Conservation (phyloP, 2,888 invertebrate species). For the Melanophora roralis region DNA sequence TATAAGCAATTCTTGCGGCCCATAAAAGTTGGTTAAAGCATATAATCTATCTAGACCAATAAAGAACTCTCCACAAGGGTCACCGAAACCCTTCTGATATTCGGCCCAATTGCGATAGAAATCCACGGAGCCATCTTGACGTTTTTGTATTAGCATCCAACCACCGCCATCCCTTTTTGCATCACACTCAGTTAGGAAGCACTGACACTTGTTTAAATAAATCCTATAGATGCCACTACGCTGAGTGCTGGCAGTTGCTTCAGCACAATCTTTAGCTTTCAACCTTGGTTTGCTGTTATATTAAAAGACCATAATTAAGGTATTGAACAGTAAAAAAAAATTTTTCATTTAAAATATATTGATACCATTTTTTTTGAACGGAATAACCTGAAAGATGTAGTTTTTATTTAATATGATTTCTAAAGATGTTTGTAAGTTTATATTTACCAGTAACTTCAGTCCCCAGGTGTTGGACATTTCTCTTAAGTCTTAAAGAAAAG, state of each 20-base stretch:
- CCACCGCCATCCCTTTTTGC: background rate
- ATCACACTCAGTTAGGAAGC: constrained; percentile 5
- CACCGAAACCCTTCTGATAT: background rate
- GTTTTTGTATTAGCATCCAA: constrained; percentile 22
- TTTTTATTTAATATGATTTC: no score
- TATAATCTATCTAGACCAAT: background rate
- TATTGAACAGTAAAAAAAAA: background rate
- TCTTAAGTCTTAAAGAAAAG: no score
- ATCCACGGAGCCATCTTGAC: constrained; percentile 24
- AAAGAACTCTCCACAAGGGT: background rate
- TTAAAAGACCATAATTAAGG: background rate
- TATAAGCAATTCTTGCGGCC: constrained; percentile 20
- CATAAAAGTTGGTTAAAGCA: background rate
- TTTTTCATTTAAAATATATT: no score
- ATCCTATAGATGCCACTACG: constrained; percentile 38
- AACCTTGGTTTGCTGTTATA: background rate
- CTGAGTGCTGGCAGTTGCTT: constrained; percentile 22
- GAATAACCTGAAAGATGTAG: no score
- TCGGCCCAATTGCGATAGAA: background rate
- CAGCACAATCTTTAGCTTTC: constrained; percentile 6
- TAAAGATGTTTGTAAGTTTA: no score
- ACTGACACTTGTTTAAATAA: background rate
- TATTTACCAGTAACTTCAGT: no score
- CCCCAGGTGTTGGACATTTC: no score
- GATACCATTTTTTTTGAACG: no score